Evolutionary conservation across 2,113 vertebrate genomes (phyloP), one percentile per base, ranked within the genome.

Genomic region (Xiphophorus couchianus): DNA sequence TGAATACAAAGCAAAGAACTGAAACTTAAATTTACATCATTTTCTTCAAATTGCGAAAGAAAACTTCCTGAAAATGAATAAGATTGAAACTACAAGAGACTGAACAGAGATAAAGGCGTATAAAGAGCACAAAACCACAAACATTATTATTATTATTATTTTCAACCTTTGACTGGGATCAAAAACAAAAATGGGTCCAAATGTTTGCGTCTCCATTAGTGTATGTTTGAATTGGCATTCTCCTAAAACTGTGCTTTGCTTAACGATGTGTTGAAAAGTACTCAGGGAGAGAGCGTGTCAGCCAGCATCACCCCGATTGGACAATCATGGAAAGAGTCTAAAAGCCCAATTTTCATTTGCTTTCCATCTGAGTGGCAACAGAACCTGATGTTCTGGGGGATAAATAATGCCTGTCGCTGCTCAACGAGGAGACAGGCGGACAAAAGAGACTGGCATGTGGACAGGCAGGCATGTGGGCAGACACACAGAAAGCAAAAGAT

Each of bases 331-430:
- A 70, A 54, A 44, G 67, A 80, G 80, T 81, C 90, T 94, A 93
- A 94, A 95, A 93, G 92, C 92, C 91, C 92, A 92, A 93, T 94
- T 94, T 92, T 77, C 86, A 89, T 89, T 91, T 86, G 84, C 88
- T 85, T 93, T 93, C 92, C 91, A 86, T 89, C 84, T 87, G 85
- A 94, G 78, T 89, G 88, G 69, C 74, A 86, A 61, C 74, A 71
- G 68, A 90, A 89, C 76, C 82, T 87, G 86, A 86, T 71, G 76
- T 88, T 87, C 68, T 54, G 75, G 68, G 76, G 71, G 84, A 90
- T 92, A 92, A 93, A 92, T 84, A 90, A 89, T 85, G 90, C 88
- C 90, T 93, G 91, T 91, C 91, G 77, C 66, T 58, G n/a, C 73
- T 81, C 84, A 60, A 28, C 58, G 48, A 51, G 29, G 37, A 90